Evolutionary conservation across 2,888 invertebrate genomes (phyloP).

Genomic region (Thumatha senex): DNA sequence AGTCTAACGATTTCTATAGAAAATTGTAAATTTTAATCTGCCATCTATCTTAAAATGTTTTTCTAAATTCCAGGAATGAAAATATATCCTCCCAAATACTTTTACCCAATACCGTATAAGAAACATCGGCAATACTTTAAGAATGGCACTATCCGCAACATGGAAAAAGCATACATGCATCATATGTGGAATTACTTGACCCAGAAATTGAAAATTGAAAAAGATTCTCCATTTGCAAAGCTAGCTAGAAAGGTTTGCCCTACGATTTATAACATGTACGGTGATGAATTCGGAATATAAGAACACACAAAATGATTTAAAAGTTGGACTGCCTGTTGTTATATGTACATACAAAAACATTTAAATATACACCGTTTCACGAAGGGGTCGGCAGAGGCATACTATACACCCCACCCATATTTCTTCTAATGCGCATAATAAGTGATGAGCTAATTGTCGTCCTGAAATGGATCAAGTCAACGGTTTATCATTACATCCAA

Average conservation of each 20-base stretch:
- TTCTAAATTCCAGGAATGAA: conserved; percentile 66
- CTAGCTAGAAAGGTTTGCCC: conserved; percentile 33
- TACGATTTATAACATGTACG: conserved; percentile 23
- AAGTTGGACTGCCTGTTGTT: no score
- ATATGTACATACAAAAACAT: neutral
- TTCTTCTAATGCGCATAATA: no score
- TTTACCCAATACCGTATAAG: conserved; percentile 86
- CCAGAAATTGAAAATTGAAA: neutral
- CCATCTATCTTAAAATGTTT: no score
- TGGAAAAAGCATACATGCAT: conserved; percentile 6
- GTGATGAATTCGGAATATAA: conserved; percentile 23
- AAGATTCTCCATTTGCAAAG: conserved; percentile 21
- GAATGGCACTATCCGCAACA: conserved; percentile 23
- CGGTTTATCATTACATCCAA: no score
- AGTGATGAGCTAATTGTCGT: no score
- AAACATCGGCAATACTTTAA: conserved; percentile 85
- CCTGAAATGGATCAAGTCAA: no score
- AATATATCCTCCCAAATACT: conserved; percentile 82
- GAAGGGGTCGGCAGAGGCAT: no score
- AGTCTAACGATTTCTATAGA: no score
- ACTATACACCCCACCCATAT: no score
- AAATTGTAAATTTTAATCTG: no score
- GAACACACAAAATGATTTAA: neutral
- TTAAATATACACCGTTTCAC: no score
- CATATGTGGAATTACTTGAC: conserved; percentile 17